Evolutionary conservation across 2,113 vertebrate species (phyloP), one percentile per base, ranked within the genome.

Genomic region (Benitochromis conjunctus): DNA sequence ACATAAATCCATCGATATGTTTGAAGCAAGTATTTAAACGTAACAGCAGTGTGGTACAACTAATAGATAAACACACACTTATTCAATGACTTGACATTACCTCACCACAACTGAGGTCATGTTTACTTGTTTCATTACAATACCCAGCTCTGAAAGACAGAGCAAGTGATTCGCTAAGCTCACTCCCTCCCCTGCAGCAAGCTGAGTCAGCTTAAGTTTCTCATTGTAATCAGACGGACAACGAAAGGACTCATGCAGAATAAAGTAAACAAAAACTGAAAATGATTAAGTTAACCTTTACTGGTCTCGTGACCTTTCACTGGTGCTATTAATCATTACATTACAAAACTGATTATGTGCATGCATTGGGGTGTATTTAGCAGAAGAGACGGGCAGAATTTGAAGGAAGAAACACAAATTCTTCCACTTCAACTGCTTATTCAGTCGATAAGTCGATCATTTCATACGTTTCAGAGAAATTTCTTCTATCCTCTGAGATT

Each of bases 151-250:
- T 85, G 83, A 87, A n/a, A 76, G 80, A 78, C 81, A 12, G 74
- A 12, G 82, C 1, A 46, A 7, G 64, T 76, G 89, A 85, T 76
- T 90, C 74, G 79, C 83, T 87, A 36, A 88, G 26, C 81, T 7
- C 38, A 1, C 57, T 14, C 7, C 53, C 38, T 60, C 5, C 56
- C 55, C n/a, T 3, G 60, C 76, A 74, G 34, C 56, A 3, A 2
- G 79, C 92, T 89, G 94, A 93, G 48, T 95, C 91, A 93, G 94
- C 91, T 53, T 1, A 76, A 90, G 80, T 21, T 88, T 88, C 83
- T 62, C 80, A 29, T 62, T 57, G 85, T 71, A 84, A 57, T 48
- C 58, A 88, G n/a, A 29, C 9, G n/a, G 16, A 43, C 54, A n/a
- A 60, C 41, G 69, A 79, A 84, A 79, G 74, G 16, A 34, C 80